A percentile compares a stretch with the other conserved stretches of the same genome.
Evolutionary conservation across 2,113 vertebrate genomes (phyloP).

Genomic region (Zosterops pallidus): DNA sequence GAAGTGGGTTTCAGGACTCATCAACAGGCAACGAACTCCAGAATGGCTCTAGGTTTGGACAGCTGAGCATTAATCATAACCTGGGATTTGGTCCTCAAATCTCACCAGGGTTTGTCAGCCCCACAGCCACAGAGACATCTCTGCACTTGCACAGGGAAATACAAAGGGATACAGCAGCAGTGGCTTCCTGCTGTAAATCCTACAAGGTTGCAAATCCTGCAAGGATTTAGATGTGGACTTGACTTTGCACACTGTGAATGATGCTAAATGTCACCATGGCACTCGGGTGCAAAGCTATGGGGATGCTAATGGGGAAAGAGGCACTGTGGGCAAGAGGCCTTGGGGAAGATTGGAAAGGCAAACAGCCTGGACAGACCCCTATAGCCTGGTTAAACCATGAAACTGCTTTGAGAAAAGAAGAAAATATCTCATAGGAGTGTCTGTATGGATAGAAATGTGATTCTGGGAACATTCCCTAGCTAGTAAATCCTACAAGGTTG

Average conservation of each 20-base stretch:
- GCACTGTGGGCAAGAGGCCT: neutral
- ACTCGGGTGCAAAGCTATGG: neutral
- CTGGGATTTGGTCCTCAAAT: neutral
- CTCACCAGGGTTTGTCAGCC: neutral
- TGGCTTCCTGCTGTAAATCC: neutral
- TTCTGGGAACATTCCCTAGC: neutral
- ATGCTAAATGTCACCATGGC: neutral
- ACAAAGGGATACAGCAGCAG: neutral
- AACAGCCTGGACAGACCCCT: neutral
- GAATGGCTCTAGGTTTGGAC: neutral
- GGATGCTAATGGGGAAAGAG: neutral
- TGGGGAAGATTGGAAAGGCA: neutral
- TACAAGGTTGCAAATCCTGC: neutral
- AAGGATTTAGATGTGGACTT: neutral
- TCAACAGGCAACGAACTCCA: neutral
- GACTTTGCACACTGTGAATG: neutral
- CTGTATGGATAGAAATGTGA: neutral
- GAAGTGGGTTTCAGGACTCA: neutral
- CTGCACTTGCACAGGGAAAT: neutral
- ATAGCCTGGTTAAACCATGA: neutral
- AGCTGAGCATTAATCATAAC: neutral
- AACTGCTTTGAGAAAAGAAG: neutral
- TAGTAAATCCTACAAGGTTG: neutral
- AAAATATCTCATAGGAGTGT: neutral
- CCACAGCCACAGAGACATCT: neutral